These are phyloP conservation scores for Pachydiplax longipennis DNA, from an alignment of 2,888 invertebrate species.

Conservation along the genomic window DNA sequence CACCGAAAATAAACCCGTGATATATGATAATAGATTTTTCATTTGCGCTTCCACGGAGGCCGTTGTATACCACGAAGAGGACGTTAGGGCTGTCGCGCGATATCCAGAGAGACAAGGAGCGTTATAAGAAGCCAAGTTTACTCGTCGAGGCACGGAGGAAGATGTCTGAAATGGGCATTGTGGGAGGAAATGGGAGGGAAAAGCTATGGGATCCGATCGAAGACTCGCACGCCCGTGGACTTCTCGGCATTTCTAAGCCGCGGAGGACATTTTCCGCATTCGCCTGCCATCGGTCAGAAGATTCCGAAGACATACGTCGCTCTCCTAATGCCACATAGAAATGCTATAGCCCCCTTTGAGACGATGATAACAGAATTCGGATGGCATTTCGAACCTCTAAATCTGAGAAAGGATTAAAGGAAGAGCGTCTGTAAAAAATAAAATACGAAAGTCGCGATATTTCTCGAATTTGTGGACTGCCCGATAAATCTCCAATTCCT, in stretches of 20 bases:
- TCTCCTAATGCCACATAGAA: conserved; percentile 12
- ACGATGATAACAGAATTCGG: conserved; percentile 10
- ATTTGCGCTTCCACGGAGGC: too few species aligned
- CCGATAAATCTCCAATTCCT: too few species aligned
- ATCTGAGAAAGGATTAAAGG: background rate
- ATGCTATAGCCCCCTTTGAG: background rate
- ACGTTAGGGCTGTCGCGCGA: too few species aligned
- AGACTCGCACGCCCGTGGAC: background rate
- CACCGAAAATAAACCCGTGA: too few species aligned
- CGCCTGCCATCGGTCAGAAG: conserved; percentile 12
- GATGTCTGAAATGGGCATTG: background rate
- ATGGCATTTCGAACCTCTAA: background rate
- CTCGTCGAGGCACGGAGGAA: background rate
- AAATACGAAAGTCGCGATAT: background rate
- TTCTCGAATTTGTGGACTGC: too few species aligned
- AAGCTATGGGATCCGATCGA: background rate
- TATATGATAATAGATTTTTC: too few species aligned
- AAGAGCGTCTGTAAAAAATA: background rate
- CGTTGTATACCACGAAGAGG: too few species aligned
- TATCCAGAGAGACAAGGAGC: background rate
- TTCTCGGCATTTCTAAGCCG: conserved; percentile 12
- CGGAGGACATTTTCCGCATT: conserved; percentile 12
- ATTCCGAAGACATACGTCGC: background rate
- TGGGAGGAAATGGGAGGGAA: background rate
- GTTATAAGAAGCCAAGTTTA: background rate